A percentile compares a stretch with the other conserved stretches of the same genome.
These are phyloP conservation scores for Pangasianodon gigas DNA, from an alignment of 2,113 vertebrate species.

Conservation along the genomic window DNA sequence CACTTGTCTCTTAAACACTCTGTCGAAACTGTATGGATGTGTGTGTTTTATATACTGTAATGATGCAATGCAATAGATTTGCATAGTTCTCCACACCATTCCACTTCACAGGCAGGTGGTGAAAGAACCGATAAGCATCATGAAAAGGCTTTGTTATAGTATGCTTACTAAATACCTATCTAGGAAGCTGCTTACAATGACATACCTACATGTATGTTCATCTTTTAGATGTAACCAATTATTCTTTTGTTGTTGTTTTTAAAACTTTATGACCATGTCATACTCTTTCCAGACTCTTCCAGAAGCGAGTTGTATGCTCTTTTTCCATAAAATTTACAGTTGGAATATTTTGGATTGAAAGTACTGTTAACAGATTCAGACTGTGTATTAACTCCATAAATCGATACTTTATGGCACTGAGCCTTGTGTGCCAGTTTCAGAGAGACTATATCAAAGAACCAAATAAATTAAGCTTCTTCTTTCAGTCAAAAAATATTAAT, in stretches of 20 bases:
- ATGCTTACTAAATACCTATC: not conserved
- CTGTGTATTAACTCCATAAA: not conserved
- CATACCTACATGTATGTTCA: not conserved
- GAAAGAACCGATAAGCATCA: not conserved
- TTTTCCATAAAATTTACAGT: not conserved
- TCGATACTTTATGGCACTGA: not conserved
- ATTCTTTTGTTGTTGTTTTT: not conserved
- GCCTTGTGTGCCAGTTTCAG: too few relatives aligned
- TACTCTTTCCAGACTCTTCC: not conserved
- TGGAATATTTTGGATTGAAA: not conserved
- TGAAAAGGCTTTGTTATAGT: not conserved
- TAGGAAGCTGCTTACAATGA: not conserved
- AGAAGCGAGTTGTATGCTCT: not conserved
- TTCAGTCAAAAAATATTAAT: not conserved
- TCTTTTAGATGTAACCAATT: not conserved
- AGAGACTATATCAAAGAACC: too few relatives aligned
- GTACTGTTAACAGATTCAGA: not conserved
- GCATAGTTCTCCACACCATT: not conserved
- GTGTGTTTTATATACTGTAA: conserved; percentile 4
- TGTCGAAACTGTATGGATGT: not conserved
- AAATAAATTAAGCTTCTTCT: too few relatives aligned
- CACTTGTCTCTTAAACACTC: conserved; percentile 2
- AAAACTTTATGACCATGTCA: not conserved
- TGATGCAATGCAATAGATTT: conserved; percentile 5
- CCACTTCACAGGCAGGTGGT: not conserved